These are phyloP conservation scores for Darevskia mixta DNA, from an alignment of 2,797 vertebrate genomes.

Conservation along the genomic window DNA sequence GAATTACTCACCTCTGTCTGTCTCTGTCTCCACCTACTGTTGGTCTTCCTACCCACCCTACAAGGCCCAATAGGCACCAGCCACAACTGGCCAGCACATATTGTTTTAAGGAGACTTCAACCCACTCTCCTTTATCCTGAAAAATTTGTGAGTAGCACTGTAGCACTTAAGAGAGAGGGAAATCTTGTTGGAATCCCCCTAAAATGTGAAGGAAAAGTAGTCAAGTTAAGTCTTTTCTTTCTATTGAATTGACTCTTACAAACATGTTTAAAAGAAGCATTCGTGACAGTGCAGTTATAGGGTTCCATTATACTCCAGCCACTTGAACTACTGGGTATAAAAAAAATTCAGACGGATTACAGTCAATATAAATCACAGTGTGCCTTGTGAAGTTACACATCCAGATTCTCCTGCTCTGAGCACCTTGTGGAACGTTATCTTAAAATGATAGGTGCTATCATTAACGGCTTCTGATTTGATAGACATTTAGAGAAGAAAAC, in stretches of 20 bases:
- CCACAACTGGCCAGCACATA: too few species aligned
- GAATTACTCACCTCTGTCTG: too few species aligned
- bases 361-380: constrained; percentile 15
- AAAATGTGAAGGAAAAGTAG: neutral
- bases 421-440: neutral
- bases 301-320: constrained; percentile 34
- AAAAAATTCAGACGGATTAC: constrained; percentile 34
- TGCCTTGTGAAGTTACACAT: neutral
- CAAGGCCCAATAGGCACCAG: too few species aligned
- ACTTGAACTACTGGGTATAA: constrained; percentile 42
- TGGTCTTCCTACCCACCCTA: too few species aligned
- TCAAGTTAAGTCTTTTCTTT: constrained; percentile 36
- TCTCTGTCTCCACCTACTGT: too few species aligned
- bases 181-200: neutral
- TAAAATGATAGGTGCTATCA: constrained; percentile 21
- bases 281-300: constrained; percentile 22
- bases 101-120: neutral
- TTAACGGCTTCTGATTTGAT: constrained; percentile 21
- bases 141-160: neutral
- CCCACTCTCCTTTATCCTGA: neutral
- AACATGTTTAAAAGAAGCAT: neutral
- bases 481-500: constrained; percentile 44
- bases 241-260: neutral
- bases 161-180: too few species aligned
- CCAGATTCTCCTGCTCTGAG: neutral